Base-by-base conservation (phyloP, 2,113 vertebrate genomes). In the Ochotona princeps region DNA sequence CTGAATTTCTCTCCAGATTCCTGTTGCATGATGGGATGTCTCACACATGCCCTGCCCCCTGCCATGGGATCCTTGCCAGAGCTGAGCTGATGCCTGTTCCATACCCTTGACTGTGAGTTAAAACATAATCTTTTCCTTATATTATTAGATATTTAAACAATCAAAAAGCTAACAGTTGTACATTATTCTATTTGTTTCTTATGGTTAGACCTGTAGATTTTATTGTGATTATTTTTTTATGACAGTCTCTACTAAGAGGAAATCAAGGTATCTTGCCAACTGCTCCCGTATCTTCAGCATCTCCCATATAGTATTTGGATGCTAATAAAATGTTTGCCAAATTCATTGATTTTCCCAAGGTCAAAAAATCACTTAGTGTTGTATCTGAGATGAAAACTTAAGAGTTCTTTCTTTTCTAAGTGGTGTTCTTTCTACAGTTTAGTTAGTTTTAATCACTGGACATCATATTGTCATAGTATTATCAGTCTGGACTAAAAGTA, bases 331-430 rank as follows among this genome's bases (percentile, higher is more conserved):
- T 80, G 49, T 66, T 89, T 89, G n/a, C 81, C 61, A 89, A 72
- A 93, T 76, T 86, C 67, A 89, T 25, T 91, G 69, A 82, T 84
- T 91, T 83, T 47, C 65, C 70, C n/a, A 70, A 78, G 63, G 35
- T 91, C 76, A 74, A 47, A 87, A 83, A 92, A 75, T 25, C 8
- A 92, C 49, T 65, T 83, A 87, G 69, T 85, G 49, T 26, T 28
- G 5, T 44, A 23, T 90, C 61, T 83, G 35, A 30, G 0, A 60
- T 25, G 23, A 94, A 60, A 92, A 81, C 7, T 18, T 60, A 8
- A 4, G 35, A 83, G 25, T 65, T 76, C 69, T 60, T 91, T 30
- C 32, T 90, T 90, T 90, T 32, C 73, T 88, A 80, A 38, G n/a
- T 66, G 75, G 17, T 69, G 47, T 75, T 61, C 23, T 89, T 86